phyloP scores from a whole-genome alignment of 2,113 vertebrate species.

The Cardinalis cardinalis region DNA sequence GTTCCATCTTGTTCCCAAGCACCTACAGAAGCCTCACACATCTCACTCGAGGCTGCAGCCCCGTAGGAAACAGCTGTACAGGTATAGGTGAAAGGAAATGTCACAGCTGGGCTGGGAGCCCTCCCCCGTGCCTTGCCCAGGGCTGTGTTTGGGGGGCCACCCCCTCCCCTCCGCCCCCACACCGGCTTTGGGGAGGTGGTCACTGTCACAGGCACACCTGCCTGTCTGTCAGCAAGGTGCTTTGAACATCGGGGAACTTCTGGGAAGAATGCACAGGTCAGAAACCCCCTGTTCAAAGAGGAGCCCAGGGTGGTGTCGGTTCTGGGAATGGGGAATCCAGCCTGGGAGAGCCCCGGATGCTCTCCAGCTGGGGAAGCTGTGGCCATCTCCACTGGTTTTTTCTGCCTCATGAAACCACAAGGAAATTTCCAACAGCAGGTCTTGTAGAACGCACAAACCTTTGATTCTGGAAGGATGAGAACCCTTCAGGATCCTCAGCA shows the following conservation, averaged over 20 bases:
- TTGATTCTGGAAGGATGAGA: neutral
- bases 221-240: conserved; percentile 46
- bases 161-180: neutral
- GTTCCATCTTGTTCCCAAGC: conserved; percentile 79
- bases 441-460: neutral
- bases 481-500: neutral
- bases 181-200: neutral
- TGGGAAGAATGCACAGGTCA: conserved; percentile 8
- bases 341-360: neutral
- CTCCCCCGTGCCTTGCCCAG: conserved; percentile 35
- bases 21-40: conserved; percentile 74
- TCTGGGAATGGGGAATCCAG: neutral
- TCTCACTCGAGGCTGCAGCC: conserved; percentile 68
- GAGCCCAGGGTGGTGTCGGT: neutral
- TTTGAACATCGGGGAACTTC: conserved; percentile 15
- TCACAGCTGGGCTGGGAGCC: conserved; percentile 64
- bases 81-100: conserved; percentile 72
- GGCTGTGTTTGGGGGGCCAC: conserved; percentile 16
- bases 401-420: neutral
- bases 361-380: neutral
- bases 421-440: neutral
- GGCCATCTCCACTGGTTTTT: neutral
- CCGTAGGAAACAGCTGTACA: conserved; percentile 78
- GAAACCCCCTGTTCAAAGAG: conserved; percentile 13
- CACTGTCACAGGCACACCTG: conserved; percentile 45